Conservation (phyloP, 2,888 invertebrate species). For the Patella pellucida region DNA sequence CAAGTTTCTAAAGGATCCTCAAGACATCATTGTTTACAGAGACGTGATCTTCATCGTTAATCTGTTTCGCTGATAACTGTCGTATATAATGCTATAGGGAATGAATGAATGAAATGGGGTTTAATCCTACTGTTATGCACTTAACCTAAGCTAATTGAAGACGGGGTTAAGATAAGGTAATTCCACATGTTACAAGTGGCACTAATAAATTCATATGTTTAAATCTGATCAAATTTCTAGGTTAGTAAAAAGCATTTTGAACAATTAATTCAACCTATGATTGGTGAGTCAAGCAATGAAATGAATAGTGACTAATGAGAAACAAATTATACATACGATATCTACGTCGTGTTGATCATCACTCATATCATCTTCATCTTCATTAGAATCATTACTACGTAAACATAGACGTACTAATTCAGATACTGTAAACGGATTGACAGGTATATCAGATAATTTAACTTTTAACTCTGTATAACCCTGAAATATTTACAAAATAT, state of each 20-base stretch:
- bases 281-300: no score
- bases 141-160: no score
- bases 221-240: no score
- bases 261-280: no score
- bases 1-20: not conserved
- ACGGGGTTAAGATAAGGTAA: no score
- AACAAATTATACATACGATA: constrained; percentile 23
- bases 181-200: no score
- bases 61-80: no score
- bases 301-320: not conserved
- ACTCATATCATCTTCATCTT: constrained; percentile 42
- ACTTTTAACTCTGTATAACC: constrained; percentile 65
- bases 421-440: constrained; percentile 63
- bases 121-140: no score
- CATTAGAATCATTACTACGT: constrained; percentile 53
- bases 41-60: not conserved
- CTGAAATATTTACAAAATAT: constrained; percentile 36
- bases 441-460: constrained; percentile 60
- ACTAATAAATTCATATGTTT: no score
- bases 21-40: not conserved
- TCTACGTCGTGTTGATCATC: constrained; percentile 49
- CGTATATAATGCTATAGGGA: no score
- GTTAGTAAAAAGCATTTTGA: no score
- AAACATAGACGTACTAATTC: constrained; percentile 66
- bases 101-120: no score